Evolutionary conservation across 2,888 invertebrate genomes (phyloP).

Genomic region (Monopis laevigella): DNA sequence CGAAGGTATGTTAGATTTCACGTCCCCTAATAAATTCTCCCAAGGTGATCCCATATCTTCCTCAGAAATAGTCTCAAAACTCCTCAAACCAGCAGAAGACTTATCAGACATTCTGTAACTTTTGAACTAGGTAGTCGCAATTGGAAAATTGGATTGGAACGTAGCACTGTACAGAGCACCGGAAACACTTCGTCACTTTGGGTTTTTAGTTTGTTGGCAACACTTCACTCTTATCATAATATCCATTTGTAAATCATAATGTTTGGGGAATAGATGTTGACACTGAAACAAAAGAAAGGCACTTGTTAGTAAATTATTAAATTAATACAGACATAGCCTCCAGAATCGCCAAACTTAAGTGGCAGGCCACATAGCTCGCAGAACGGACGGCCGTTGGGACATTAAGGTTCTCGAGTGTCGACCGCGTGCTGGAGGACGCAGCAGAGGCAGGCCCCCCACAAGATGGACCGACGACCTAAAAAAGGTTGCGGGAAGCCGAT

Average conservation of each 20-base stretch:
- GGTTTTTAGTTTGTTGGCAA: slow-evolving; percentile 67
- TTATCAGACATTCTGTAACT: slow-evolving; percentile 55
- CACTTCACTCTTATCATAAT: slow-evolving; percentile 68
- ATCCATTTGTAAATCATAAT: slow-evolving; percentile 69
- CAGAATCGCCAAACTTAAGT: too few species aligned
- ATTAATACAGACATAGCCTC: too few species aligned
- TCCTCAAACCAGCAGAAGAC: slow-evolving; percentile 58
- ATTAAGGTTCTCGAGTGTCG: too few species aligned
- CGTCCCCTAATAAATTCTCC: slow-evolving; percentile 59
- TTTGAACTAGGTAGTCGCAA: slow-evolving; percentile 26
- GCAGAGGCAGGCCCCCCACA: too few species aligned
- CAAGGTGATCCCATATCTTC: slow-evolving; percentile 50
- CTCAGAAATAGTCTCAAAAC: slow-evolving; percentile 63
- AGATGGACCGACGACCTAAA: too few species aligned
- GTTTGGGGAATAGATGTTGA: slow-evolving; percentile 67
- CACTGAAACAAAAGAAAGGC: slow-evolving; percentile 60
- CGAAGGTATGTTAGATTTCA: slow-evolving; percentile 50
- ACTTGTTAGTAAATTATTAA: slow-evolving; percentile 18
- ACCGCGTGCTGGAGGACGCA: too few species aligned
- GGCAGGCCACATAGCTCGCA: too few species aligned
- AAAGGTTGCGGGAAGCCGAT: too few species aligned
- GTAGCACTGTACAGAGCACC: slow-evolving; percentile 60
- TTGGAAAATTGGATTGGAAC: slow-evolving; percentile 38
- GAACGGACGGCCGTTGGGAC: too few species aligned
- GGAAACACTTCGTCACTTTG: slow-evolving; percentile 64